Percentiles rank a stretch among this genome's conserved stretches.
Conservation (phyloP, 2,113 vertebrate genomes). For the Tretioscincus oriximinensis region DNA sequence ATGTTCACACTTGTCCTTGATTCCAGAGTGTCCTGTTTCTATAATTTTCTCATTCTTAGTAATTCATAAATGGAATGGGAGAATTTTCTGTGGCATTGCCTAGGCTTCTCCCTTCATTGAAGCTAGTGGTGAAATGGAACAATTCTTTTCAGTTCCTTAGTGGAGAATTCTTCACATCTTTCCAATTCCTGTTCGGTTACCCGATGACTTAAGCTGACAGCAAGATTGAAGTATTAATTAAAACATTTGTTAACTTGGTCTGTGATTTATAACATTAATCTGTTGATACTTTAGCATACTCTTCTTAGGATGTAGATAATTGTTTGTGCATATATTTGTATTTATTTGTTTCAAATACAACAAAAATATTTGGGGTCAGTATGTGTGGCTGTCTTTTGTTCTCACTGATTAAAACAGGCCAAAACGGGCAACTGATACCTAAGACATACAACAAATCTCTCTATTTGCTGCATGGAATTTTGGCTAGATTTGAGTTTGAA, state of each 20-base stretch:
- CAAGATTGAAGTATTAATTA: background rate
- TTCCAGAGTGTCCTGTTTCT: background rate
- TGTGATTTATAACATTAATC: background rate
- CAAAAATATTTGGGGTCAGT: constrained; percentile 5
- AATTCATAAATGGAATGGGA: background rate
- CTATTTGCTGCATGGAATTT: background rate
- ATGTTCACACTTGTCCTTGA: no score
- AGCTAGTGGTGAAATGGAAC: background rate
- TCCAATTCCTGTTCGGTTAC: background rate
- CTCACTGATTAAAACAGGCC: background rate
- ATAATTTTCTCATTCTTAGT: background rate
- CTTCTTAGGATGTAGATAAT: background rate
- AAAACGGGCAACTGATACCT: background rate
- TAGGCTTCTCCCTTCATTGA: background rate
- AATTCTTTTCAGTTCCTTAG: background rate
- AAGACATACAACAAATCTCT: background rate
- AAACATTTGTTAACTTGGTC: background rate
- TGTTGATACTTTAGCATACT: background rate
- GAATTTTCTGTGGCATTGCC: no score
- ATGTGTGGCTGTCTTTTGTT: background rate
- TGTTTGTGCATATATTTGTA: constrained; percentile 9
- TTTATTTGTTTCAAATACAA: constrained; percentile 28
- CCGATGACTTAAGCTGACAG: background rate
- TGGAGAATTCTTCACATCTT: background rate
- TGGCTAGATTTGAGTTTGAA: background rate